phyloP scores from a whole-genome alignment of 2,797 vertebrate genomes.

The Eulemur rubriventer region DNA sequence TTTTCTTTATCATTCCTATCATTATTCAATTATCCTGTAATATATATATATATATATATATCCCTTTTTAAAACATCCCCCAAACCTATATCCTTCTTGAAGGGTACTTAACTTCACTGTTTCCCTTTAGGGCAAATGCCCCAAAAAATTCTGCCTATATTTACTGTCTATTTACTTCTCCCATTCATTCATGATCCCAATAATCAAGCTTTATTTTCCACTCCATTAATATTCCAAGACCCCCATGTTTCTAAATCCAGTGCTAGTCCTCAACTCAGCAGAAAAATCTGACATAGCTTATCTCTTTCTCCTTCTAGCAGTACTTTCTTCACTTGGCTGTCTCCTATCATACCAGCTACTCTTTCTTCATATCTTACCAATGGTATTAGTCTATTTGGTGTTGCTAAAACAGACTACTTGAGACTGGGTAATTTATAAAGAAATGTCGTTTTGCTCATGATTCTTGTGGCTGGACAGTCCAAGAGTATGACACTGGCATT shows the following conservation, averaged over 20 bases:
- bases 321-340: not conserved
- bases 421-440: not conserved
- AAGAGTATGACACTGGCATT: not conserved
- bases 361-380: not conserved
- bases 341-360: not conserved
- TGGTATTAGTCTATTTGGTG: not conserved
- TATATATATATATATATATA: not conserved
- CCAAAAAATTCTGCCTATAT: not conserved
- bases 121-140: not conserved
- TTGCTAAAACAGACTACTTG: not conserved
- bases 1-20: not conserved
- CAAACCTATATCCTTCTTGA: not conserved
- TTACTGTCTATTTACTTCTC: not conserved
- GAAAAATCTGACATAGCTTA: not conserved
- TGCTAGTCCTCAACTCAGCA: not conserved
- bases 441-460: not conserved
- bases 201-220: not conserved
- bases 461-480: not conserved
- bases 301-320: not conserved
- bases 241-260: not conserved
- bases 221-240: not conserved
- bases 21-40: not conserved
- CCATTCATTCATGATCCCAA: not conserved
- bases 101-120: not conserved
- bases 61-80: not conserved